Base-by-base conservation (phyloP, 2,888 invertebrate genomes). In the Drosophila cracens region DNA sequence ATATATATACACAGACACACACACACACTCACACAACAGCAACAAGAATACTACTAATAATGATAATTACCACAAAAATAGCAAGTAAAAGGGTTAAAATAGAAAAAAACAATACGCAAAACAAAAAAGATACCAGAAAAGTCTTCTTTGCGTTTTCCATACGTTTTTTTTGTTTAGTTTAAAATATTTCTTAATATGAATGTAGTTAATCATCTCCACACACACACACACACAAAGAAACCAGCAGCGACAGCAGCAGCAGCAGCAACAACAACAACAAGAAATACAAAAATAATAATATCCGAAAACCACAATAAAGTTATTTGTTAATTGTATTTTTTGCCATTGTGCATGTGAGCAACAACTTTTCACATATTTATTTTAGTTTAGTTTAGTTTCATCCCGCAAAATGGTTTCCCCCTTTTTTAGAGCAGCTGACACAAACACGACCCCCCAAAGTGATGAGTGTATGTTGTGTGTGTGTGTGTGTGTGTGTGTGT, bases 41-140 rank as follows among this genome's bases (percentile, higher is more conserved):
- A 57, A 67, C 25, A 46, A 51, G 13, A 66, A 43, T 48, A 72
- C 70, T 67, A 83, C 69, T 80, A 82, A 83, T 76, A 86, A 81
- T 88, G 82, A 89, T 82, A 87, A 82, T 87, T 83, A 74, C 71
- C 38, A 38, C n/a, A 74, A 73, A 84, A 83, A 79, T 84, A 86
- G 80, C 60, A 51, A 70, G 65, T 76, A 81, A 79, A 69, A 69
- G 68, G 79, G 72, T 72, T 79, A 29, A 33, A 52, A 52, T 52
- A 52, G 52, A 27, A 38, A 25, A 38, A 25, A 38, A 69, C 63
- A 66, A 70, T 67, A 70, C 51, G 57, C 71, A 67, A 66, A 71
- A n/a, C 27, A 29, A 70, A 70, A 36, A 69, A 58, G 60, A 72
- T 61, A 65, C 48, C 72, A 69, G 68, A 70, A 63, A 78, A 79